Percentiles rank a stretch among this genome's conserved stretches.
Evolutionary conservation across 2,888 invertebrate species (phyloP).

Genomic region (Anorthoa munda): DNA sequence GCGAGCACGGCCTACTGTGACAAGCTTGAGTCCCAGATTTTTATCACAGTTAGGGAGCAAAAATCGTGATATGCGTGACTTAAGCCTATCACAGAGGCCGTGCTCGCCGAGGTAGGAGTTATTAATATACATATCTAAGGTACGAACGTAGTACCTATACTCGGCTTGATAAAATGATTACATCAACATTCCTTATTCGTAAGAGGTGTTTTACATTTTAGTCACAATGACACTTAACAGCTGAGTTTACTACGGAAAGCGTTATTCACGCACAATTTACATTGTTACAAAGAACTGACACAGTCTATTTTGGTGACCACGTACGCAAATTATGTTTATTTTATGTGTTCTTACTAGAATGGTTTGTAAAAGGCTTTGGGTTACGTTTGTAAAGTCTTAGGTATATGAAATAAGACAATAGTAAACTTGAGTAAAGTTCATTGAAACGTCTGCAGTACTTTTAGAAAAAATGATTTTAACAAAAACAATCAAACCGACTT

Average conservation of each 20-base stretch:
- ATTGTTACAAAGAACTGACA: constrained; percentile 49
- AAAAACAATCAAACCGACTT: too few relatives aligned
- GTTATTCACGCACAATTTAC: constrained; percentile 63
- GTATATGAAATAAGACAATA: constrained; percentile 7
- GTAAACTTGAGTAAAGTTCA: not conserved
- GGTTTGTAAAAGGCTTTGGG: constrained; percentile 11
- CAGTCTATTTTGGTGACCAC: constrained; percentile 45
- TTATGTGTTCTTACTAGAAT: constrained; percentile 30
- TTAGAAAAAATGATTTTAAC: too few relatives aligned
- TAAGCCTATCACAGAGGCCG: too few relatives aligned
- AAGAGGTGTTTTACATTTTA: constrained; percentile 63
- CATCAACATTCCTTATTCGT: constrained; percentile 67
- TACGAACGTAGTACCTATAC: constrained; percentile 17
- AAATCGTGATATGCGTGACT: too few relatives aligned
- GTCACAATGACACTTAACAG: constrained; percentile 68
- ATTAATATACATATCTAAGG: constrained; percentile 18
- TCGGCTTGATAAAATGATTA: constrained; percentile 57
- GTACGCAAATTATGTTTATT: constrained; percentile 35
- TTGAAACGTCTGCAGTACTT: not conserved
- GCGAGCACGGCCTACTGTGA: too few relatives aligned
- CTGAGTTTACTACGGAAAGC: constrained; percentile 71
- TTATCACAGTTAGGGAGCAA: too few relatives aligned
- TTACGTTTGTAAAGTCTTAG: constrained; percentile 27
- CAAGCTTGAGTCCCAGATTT: too few relatives aligned
- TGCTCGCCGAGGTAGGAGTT: too few relatives aligned